Percentiles rank a stretch among this genome's conserved stretches.
These are phyloP conservation scores for Tuberolachnus salignus DNA, from an alignment of 2,888 invertebrate species.

Conservation along the genomic window DNA sequence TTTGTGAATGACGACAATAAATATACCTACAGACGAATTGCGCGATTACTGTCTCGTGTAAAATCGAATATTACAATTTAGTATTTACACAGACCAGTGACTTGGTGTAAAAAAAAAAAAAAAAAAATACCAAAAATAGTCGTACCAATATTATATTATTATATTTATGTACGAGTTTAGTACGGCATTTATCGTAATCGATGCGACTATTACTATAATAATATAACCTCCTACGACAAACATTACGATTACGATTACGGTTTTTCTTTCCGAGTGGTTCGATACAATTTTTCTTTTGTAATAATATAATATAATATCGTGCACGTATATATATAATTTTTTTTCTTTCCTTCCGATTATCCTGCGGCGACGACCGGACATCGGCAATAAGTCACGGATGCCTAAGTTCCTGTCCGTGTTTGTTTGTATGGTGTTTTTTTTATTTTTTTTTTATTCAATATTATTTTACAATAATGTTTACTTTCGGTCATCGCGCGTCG, in stretches of 20 bases:
- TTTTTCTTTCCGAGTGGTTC: neutral
- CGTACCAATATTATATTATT: neutral
- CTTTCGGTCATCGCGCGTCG: neutral
- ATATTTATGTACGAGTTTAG: neutral
- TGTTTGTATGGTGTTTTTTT: slow-evolving; percentile 5
- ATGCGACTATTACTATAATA: neutral
- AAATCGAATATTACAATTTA: neutral
- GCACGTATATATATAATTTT: neutral
- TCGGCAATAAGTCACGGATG: slow-evolving; percentile 51
- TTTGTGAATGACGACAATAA: too few species aligned
- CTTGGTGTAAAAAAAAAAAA: too few species aligned
- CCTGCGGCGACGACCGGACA: slow-evolving; percentile 44
- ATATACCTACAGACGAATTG: neutral
- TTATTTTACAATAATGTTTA: slow-evolving; percentile 29
- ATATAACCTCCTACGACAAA: neutral
- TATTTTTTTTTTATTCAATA: slow-evolving; percentile 6
- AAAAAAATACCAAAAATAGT: neutral
- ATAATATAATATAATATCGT: neutral
- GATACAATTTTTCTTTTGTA: neutral
- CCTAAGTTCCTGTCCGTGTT: slow-evolving; percentile 16
- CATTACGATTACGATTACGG: neutral
- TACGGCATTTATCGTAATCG: slow-evolving; percentile 11
- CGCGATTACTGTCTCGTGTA: neutral
- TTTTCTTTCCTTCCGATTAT: slow-evolving; percentile 42
- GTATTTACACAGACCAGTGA: neutral